Conservation (phyloP, 2,113 vertebrate genomes). For the Cacatua alba region DNA sequence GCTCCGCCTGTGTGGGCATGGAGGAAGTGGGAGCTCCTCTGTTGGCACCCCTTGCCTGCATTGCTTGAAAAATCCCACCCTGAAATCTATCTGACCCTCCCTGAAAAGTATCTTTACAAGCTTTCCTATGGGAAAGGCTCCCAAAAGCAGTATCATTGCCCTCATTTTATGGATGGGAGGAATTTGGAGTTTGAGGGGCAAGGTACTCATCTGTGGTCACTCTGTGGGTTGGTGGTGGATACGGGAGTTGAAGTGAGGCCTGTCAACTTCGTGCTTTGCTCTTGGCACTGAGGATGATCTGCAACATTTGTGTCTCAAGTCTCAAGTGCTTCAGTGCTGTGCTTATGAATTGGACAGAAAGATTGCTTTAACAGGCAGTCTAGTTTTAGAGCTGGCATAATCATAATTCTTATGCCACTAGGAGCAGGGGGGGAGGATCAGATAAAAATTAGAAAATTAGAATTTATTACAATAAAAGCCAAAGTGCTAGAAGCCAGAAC, state of each 20-base stretch:
- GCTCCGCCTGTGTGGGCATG: neutral
- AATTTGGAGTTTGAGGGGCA: neutral
- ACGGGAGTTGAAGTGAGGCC: neutral
- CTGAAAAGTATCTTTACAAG: neutral
- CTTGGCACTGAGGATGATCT: neutral
- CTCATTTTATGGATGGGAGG: neutral
- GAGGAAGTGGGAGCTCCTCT: neutral
- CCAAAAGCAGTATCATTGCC: fast-evolving
- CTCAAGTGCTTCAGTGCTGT: neutral
- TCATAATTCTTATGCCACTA: neutral
- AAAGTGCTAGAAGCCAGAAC: constrained; percentile 49
- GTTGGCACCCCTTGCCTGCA: neutral
- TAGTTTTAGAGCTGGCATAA: constrained; percentile 33
- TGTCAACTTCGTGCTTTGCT: neutral
- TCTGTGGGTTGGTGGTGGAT: neutral
- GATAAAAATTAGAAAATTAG: constrained; percentile 71
- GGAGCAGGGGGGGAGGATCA: neutral
- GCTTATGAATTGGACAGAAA: neutral
- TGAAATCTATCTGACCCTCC: neutral
- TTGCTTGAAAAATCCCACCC: neutral
- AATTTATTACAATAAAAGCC: constrained; percentile 57
- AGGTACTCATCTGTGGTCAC: neutral
- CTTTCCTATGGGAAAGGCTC: neutral
- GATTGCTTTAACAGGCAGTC: constrained; percentile 1
- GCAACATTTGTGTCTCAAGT: neutral